Conservation (phyloP, 2,888 invertebrate species). For the Ichneumoninae sp. region DNA sequence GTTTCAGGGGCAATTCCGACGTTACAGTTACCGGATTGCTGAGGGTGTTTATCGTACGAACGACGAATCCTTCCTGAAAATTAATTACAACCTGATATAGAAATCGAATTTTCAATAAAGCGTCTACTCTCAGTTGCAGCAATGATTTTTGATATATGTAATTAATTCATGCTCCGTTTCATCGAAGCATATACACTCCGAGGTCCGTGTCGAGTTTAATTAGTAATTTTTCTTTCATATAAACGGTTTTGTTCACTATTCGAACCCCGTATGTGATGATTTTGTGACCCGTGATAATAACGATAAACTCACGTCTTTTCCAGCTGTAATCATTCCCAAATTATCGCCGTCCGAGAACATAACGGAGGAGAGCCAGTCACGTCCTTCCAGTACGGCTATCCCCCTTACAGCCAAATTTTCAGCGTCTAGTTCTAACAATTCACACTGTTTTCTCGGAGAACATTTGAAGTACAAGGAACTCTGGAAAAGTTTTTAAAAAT, state of each 20-base stretch:
- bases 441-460: constrained; percentile 83
- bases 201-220: background rate
- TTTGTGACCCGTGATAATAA: background rate
- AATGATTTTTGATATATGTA: background rate
- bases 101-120: background rate
- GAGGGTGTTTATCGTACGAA: constrained; percentile 89
- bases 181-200: background rate
- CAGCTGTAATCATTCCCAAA: constrained; percentile 91
- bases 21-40: constrained; percentile 86
- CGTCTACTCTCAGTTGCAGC: background rate
- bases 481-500: constrained; percentile 85
- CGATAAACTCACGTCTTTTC: constrained; percentile 89
- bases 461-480: constrained; percentile 92
- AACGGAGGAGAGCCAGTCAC: constrained; percentile 83
- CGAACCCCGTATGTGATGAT: background rate
- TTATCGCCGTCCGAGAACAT: constrained; percentile 93
- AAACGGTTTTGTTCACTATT: background rate
- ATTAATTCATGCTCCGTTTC: background rate
- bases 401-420: constrained; percentile 86
- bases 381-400: constrained; percentile 82
- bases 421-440: constrained; percentile 83
- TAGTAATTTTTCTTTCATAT: background rate
- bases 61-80: constrained; percentile 91
- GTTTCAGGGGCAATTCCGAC: constrained; percentile 88
- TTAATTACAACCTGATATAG: constrained; percentile 16